phyloP scores from a whole-genome alignment of 2,797 vertebrate genomes.

The Acanthurus leucopareius region DNA sequence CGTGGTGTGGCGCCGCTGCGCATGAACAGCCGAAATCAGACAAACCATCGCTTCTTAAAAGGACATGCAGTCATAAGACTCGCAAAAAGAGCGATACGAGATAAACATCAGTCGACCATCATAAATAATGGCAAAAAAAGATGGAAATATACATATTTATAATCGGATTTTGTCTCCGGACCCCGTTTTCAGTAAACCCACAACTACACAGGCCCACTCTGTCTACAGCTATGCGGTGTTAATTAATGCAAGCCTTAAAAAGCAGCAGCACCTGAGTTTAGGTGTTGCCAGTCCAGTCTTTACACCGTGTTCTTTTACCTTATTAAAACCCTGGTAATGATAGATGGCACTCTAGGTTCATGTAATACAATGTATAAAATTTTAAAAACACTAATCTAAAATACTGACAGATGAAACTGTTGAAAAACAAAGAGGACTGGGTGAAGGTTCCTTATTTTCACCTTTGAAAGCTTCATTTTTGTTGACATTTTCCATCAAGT shows the following conservation, averaged over 20 bases:
- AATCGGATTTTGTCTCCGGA: not conserved
- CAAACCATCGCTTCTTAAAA: slow-evolving; percentile 21
- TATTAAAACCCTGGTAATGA: not conserved
- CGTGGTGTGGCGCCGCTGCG: slow-evolving; percentile 71
- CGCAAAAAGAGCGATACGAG: not conserved
- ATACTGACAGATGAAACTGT: not conserved
- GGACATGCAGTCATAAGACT: not conserved
- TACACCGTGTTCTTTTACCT: not conserved
- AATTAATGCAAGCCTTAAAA: not conserved
- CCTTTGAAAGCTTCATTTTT: not conserved
- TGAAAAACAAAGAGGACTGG: not conserved
- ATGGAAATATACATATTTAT: no score
- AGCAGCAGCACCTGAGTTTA: not conserved
- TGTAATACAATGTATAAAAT: not conserved
- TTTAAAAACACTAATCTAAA: not conserved
- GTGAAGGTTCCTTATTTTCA: not conserved
- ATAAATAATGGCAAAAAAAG: no score
- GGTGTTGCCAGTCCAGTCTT: not conserved
- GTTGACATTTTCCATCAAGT: not conserved
- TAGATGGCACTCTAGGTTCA: not conserved
- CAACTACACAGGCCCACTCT: no score
- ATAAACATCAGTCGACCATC: not conserved
- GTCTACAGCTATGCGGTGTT: not conserved
- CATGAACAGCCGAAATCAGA: slow-evolving; percentile 42
- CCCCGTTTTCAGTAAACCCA: not conserved